A percentile compares a stretch with the other conserved stretches of the same genome.
Evolutionary conservation across 2,888 invertebrate species (phyloP).

Genomic region (Graphium colonna): DNA sequence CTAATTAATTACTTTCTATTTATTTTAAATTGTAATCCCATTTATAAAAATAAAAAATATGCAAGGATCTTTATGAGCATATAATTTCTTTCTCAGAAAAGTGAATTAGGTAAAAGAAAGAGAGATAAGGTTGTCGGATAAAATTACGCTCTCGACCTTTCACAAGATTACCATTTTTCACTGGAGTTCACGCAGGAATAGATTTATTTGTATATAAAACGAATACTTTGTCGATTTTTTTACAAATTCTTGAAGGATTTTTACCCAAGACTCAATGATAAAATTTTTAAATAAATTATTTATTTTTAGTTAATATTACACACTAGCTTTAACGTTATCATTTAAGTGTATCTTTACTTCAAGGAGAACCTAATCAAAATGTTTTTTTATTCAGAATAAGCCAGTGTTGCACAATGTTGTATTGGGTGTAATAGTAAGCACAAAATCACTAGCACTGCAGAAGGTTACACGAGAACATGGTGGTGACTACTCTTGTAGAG

Average conservation of each 20-base stretch:
- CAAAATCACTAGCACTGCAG: conserved; percentile 92
- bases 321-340: neutral
- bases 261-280: neutral
- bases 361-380: neutral
- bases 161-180: neutral
- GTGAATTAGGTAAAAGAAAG: neutral
- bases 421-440: conserved; percentile 92
- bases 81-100: neutral
- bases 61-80: too few relatives aligned
- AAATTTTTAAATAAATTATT: neutral
- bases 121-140: neutral
- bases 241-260: neutral
- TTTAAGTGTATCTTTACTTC: neutral
- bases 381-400: conserved; percentile 79
- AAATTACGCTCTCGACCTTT: neutral
- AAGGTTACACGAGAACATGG: conserved; percentile 90
- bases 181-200: neutral
- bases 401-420: conserved; percentile 90
- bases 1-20: neutral
- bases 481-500: conserved; percentile 91
- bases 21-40: neutral
- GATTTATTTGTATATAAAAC: neutral
- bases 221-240: neutral
- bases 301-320: neutral
- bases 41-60: neutral